Evolutionary conservation across 2,113 vertebrate species (phyloP).

Genomic region (Planiliza haematocheilus): DNA sequence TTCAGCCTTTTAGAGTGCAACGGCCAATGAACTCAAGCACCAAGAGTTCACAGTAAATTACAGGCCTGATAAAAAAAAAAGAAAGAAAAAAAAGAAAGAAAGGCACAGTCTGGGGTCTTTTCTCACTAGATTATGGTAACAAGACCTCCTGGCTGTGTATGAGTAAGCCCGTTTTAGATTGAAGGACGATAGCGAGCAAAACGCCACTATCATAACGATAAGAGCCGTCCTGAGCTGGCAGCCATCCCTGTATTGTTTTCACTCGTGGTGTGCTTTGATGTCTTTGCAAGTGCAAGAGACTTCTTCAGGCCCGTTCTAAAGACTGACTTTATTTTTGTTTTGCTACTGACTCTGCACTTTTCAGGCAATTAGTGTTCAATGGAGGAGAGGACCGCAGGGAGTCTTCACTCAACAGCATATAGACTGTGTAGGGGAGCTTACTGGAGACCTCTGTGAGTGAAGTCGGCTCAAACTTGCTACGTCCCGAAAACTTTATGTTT

Average conservation of each 20-base stretch:
- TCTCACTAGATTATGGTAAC: constrained; percentile 69
- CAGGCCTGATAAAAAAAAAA: constrained; percentile 63
- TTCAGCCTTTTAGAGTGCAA: constrained; percentile 43
- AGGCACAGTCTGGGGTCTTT: constrained; percentile 64
- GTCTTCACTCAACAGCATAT: constrained; percentile 32
- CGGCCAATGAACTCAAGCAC: constrained; percentile 41
- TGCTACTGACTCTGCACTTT: constrained; percentile 61
- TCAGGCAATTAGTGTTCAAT: constrained; percentile 59
- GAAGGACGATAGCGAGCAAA: constrained; percentile 67
- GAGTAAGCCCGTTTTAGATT: constrained; percentile 64
- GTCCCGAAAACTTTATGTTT: neutral
- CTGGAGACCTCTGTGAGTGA: constrained; percentile 33
- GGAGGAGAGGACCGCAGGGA: constrained; percentile 32
- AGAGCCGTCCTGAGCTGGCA: constrained; percentile 50
- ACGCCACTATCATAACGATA: constrained; percentile 69
- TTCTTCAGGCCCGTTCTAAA: constrained; percentile 52
- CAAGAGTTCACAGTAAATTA: constrained; percentile 75
- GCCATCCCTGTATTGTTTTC: constrained; percentile 45
- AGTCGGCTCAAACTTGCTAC: neutral
- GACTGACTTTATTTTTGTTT: constrained; percentile 51
- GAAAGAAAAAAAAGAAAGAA: neutral
- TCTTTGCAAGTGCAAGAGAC: constrained; percentile 50
- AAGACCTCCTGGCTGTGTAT: constrained; percentile 69
- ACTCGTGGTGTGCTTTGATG: constrained; percentile 58
- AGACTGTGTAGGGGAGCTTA: constrained; percentile 23